Evolutionary conservation across 2,888 invertebrate species (phyloP), one percentile per base, ranked within the genome.

Genomic region (Yponomeuta cagnagella): DNA sequence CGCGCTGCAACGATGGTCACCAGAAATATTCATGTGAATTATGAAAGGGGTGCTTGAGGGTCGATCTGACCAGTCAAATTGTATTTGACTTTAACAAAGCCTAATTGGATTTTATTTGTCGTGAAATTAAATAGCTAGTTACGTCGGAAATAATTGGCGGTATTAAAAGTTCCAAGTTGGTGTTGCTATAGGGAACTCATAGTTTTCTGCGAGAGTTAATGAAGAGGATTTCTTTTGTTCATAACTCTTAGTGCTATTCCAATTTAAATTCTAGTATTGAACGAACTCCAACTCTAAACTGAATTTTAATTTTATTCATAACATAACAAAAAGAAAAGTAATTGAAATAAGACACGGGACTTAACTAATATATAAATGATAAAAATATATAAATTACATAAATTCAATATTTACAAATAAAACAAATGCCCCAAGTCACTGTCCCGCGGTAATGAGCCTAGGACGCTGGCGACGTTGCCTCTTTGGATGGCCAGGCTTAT

Each of bases 51-150:
- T 30, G 71, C 33, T 67, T 48, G 48, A 72, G 71, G 72, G 71
- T 72, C 12, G 69, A 71, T 69, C 70, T 65, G 71, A 69, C 70
- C 70, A 71, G 69, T 73, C 69, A 71, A 71, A 70, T 72, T 72
- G 66, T 75, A 78, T 76, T 78, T 70, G 64, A 12, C 69, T 72
- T 66, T 63, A 66, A 69, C 74, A 77, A 74, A 74, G 43, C 74
- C 75, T 74, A 76, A 76, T 76, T 73, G 74, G 75, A 75, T 74
- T 71, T 73, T 72, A 71, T 70, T 58, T 68, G 71, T 68, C 23
- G 4, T 48, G 63, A 10, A 66, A 15, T n/a, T 10, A 37, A 37
- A 67, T 67, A 43, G 52, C 15, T 15, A 58, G 52, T 58, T 58
- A n/a, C 43, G 67, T 48, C 48, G 4, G 48, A 58, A 75, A 73